phyloP scores from a whole-genome alignment of 53 echinoderm and acorn worm species.

The Glandiceps talaboti region DNA sequence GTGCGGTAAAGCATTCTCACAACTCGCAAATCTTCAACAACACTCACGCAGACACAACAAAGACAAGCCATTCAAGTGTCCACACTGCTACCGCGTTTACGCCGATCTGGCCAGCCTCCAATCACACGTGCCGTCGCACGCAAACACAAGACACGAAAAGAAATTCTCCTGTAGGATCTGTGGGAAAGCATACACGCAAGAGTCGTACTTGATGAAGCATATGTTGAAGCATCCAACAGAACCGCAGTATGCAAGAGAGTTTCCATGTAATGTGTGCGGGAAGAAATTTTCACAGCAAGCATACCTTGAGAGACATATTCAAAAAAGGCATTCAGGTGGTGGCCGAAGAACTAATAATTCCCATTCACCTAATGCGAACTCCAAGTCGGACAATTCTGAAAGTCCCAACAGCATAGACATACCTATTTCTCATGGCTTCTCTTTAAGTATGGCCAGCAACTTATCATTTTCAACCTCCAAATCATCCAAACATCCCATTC shows the following conservation, averaged over 20 bases:
- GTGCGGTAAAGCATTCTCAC: slow-evolving; percentile 93
- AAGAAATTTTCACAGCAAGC: neutral
- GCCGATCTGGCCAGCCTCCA: slow-evolving; percentile 85
- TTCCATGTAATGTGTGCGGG: neutral
- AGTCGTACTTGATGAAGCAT: slow-evolving; percentile 89
- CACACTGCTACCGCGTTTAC: slow-evolving; percentile 88
- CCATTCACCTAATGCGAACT: neutral
- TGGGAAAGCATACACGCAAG: slow-evolving; percentile 80
- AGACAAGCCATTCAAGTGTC: slow-evolving; percentile 96
- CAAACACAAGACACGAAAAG: slow-evolving; percentile 78
- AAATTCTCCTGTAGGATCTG: slow-evolving; percentile 78
- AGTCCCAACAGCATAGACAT: neutral
- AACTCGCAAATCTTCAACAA: slow-evolving; percentile 88
- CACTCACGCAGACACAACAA: slow-evolving; percentile 94
- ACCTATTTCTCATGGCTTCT: neutral
- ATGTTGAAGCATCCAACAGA: slow-evolving; percentile 68
- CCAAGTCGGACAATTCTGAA: neutral
- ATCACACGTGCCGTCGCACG: slow-evolving; percentile 77
- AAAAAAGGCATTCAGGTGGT: neutral
- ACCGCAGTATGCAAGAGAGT: neutral
- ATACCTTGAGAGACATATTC: neutral
- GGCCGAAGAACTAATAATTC: too few relatives aligned
- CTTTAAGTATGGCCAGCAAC: neutral
- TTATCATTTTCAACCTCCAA: neutral
- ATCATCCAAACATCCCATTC: neutral